Evolutionary conservation across 2,888 invertebrate genomes (phyloP).

Genomic region (Tricholauxania praeusta): DNA sequence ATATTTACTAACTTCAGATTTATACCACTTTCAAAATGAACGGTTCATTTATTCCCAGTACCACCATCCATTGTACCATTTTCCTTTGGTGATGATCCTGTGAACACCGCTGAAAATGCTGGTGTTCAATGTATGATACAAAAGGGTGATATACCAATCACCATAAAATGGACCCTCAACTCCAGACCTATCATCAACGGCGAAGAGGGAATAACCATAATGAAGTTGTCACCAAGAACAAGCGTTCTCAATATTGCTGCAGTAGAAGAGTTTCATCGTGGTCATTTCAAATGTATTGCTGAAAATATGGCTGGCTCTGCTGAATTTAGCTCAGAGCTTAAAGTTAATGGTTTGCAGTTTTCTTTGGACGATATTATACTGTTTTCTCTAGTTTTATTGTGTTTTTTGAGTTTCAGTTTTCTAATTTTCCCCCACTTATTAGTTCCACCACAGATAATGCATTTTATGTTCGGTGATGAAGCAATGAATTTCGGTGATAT

Average conservation of each 20-base stretch:
- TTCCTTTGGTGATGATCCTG: constrained; percentile 77
- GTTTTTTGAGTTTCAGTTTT: not conserved
- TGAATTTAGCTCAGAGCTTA: constrained; percentile 76
- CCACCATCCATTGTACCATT: constrained; percentile 76
- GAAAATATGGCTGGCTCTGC: constrained; percentile 77
- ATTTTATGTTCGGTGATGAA: constrained; percentile 72
- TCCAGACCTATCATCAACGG: constrained; percentile 68
- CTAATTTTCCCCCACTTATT: constrained; percentile 49
- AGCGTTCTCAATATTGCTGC: constrained; percentile 77
- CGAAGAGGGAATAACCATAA: constrained; percentile 69
- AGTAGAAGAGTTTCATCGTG: constrained; percentile 77
- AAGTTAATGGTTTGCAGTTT: constrained; percentile 76
- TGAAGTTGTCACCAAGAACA: constrained; percentile 74
- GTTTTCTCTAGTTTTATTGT: constrained; percentile 27
- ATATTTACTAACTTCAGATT: too few species aligned
- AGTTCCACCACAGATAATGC: constrained; percentile 70
- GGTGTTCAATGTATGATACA: constrained; percentile 79
- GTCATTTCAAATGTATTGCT: constrained; percentile 81
- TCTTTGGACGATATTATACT: constrained; percentile 4
- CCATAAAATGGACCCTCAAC: constrained; percentile 78
- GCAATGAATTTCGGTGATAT: constrained; percentile 72
- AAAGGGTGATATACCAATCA: constrained; percentile 84
- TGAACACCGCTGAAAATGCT: constrained; percentile 78
- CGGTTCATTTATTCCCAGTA: constrained; percentile 69
- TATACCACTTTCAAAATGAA: too few species aligned